Evolutionary conservation across 2,113 vertebrate genomes (phyloP).

Genomic region (Cromileptes altivelis): DNA sequence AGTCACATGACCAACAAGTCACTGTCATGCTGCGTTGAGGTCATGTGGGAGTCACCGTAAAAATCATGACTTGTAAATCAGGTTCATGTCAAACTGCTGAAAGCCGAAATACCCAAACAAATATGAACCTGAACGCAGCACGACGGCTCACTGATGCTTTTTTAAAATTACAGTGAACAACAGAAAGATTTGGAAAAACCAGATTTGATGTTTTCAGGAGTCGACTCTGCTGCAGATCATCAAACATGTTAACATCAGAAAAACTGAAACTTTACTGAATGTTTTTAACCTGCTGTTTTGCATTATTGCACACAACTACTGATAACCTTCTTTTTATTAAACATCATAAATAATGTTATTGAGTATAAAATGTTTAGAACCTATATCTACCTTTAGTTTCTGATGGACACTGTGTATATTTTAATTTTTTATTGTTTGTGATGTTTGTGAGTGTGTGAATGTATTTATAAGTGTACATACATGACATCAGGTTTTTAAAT

Average conservation of each 20-base stretch:
- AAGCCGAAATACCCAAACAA: background rate
- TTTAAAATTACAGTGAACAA: background rate
- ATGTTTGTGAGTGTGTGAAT: constrained; percentile 11
- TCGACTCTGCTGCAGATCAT: no score
- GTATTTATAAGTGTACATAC: constrained; percentile 62
- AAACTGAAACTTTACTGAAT: no score
- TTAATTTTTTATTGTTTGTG: background rate
- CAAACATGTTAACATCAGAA: background rate
- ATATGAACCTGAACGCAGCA: background rate
- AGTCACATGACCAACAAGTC: no score
- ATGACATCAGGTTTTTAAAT: constrained; percentile 12
- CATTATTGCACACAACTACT: constrained; percentile 18
- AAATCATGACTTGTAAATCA: background rate
- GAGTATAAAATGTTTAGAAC: no score
- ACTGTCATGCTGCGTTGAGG: background rate
- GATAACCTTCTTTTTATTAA: background rate
- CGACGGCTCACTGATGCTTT: no score
- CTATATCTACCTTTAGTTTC: background rate
- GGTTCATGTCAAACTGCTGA: background rate
- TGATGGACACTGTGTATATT: background rate
- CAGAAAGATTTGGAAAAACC: background rate
- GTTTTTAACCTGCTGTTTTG: background rate
- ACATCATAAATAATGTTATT: no score
- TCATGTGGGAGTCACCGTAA: background rate
- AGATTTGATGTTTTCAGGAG: background rate